These are phyloP conservation scores for Sepiola atlantica DNA, from an alignment of 2,888 invertebrate genomes.

Conservation along the genomic window DNA sequence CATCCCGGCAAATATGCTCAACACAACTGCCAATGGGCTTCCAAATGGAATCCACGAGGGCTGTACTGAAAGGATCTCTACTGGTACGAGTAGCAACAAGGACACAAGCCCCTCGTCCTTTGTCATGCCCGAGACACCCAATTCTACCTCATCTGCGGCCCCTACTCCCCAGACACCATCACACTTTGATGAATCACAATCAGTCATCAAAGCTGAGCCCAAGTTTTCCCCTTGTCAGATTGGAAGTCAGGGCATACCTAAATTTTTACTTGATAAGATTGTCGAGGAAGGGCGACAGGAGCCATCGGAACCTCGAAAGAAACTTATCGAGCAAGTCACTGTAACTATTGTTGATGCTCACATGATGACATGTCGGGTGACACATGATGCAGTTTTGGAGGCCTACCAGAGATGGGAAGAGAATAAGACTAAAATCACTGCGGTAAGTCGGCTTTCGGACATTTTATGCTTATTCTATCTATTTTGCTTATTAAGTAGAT, in stretches of 20 bases:
- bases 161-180: slow-evolving; percentile 42
- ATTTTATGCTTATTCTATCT: not conserved
- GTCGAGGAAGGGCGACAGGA: slow-evolving; percentile 61
- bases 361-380: slow-evolving; percentile 96
- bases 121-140: slow-evolving; percentile 37
- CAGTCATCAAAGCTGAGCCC: slow-evolving; percentile 37
- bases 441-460: slow-evolving; percentile 54
- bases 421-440: slow-evolving; percentile 53
- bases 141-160: slow-evolving; percentile 45
- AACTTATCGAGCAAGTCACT: slow-evolving; percentile 78
- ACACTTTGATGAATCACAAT: slow-evolving; percentile 13
- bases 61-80: slow-evolving; percentile 44
- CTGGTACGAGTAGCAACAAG: slow-evolving; percentile 34
- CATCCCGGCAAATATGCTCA: not conserved
- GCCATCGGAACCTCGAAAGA: slow-evolving; percentile 59
- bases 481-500: not conserved
- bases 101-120: slow-evolving; percentile 43
- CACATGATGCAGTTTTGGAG: slow-evolving; percentile 83
- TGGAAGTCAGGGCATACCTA: slow-evolving; percentile 50
- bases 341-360: slow-evolving; percentile 93
- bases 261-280: slow-evolving; percentile 55
- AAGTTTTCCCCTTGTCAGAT: slow-evolving; percentile 37
- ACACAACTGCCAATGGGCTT: slow-evolving; percentile 32
- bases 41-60: slow-evolving; percentile 24
- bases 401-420: slow-evolving; percentile 61